Conservation (phyloP, 2,797 vertebrate species). For the Pithecia hirsuta region DNA sequence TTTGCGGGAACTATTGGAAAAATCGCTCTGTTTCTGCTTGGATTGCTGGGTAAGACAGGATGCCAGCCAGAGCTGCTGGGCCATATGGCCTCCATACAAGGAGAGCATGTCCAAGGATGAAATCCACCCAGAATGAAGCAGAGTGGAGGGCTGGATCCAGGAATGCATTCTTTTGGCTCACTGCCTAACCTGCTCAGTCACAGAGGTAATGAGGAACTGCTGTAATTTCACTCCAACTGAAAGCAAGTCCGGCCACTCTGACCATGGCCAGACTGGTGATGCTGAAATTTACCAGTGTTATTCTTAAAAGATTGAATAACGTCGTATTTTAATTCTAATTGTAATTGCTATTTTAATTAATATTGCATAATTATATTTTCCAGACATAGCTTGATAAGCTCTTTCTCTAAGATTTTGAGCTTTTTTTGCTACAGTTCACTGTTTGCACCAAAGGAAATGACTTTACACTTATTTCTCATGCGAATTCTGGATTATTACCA, state of each 20-base stretch:
- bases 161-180: neutral
- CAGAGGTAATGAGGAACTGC: neutral
- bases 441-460: neutral
- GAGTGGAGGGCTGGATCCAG: neutral
- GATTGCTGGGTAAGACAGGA: neutral
- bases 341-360: neutral
- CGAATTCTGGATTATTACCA: no score
- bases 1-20: accelerated
- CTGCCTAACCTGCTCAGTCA: neutral
- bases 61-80: neutral
- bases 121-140: neutral
- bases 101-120: neutral
- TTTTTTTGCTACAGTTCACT: neutral
- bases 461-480: neutral
- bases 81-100: neutral
- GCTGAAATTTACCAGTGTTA: neutral
- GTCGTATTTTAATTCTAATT: neutral
- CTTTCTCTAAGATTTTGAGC: neutral
- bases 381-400: neutral
- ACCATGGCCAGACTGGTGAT: neutral
- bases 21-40: neutral
- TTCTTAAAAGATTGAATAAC: neutral
- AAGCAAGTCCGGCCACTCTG: neutral
- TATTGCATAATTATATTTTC: neutral
- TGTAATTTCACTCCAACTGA: neutral